A percentile compares a stretch with the other conserved stretches of the same genome.
phyloP scores from a whole-genome alignment of 2,113 vertebrate genomes.

The Corythaeola cristata region DNA sequence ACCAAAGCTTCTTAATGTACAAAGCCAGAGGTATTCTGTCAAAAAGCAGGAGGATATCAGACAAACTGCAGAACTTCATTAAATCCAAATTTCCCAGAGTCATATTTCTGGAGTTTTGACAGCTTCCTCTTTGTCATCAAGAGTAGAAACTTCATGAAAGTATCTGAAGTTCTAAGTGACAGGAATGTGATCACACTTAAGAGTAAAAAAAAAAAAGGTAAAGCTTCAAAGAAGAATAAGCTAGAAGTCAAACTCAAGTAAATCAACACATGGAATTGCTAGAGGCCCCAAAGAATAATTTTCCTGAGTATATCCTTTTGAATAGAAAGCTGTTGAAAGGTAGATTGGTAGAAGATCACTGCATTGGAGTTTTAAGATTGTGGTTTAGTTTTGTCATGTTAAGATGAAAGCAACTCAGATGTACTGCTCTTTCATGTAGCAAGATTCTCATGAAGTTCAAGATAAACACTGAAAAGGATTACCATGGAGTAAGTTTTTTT shows the following conservation, averaged over 20 bases:
- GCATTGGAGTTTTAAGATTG: not conserved
- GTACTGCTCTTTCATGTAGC: not conserved
- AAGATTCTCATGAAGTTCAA: not conserved
- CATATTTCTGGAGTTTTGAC: not conserved
- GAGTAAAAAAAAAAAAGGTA: not conserved
- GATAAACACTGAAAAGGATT: not conserved
- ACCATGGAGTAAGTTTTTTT: not conserved
- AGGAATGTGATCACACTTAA: conserved; percentile 22
- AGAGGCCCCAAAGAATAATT: not conserved
- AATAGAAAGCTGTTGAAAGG: conserved; percentile 36
- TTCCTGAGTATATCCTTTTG: not conserved
- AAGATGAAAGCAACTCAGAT: not conserved
- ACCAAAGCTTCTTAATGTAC: not conserved
- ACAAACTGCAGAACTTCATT: conserved; percentile 1
- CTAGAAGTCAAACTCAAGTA: conserved; percentile 19
- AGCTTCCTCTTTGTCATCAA: conserved; percentile 7
- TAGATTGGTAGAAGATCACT: not conserved
- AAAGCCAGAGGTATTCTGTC: not conserved
- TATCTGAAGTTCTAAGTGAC: conserved; percentile 31
- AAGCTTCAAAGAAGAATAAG: conserved; percentile 47
- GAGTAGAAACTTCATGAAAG: not conserved
- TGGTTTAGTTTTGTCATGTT: not conserved
- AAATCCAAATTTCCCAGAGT: conserved; percentile 2
- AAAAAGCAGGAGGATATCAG: not conserved
- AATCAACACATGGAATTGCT: conserved; percentile 3